These are phyloP conservation scores for Styela plicata DNA, from an alignment of 23 tunicate genomes.

Conservation along the genomic window DNA sequence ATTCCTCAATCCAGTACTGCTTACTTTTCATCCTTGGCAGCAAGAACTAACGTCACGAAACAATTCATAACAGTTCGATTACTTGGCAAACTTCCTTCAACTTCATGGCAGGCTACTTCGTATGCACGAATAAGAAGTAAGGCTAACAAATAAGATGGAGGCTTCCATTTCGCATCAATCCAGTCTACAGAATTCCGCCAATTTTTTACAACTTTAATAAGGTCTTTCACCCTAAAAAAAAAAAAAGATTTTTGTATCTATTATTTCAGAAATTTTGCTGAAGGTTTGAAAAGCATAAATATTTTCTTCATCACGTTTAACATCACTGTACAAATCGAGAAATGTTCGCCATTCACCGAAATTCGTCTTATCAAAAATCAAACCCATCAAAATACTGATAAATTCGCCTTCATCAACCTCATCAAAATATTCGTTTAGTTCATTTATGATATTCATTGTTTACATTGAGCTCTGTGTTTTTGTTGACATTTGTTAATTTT, in stretches of 20 bases:
- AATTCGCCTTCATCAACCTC: no score
- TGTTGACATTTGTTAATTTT: neutral
- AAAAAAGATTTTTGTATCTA: neutral
- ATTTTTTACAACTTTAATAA: conserved; percentile 66
- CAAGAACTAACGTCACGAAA: conserved; percentile 70
- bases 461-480: no score
- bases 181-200: conserved; percentile 86
- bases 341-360: no score
- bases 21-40: conserved; percentile 50
- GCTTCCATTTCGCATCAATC: conserved; percentile 78
- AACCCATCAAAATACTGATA: no score
- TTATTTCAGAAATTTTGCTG: no score
- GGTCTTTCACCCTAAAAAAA: conserved; percentile 61
- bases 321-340: no score
- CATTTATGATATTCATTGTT: no score
- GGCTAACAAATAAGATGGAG: conserved; percentile 65
- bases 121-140: conserved; percentile 72
- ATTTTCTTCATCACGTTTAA: no score
- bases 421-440: no score
- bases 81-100: conserved; percentile 77
- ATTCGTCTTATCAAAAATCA: no score
- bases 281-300: no score
- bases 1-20: no score
- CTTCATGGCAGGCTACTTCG: conserved; percentile 74
- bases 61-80: conserved; percentile 51